Evolutionary conservation across 1,140 invertebrate species (phyloP).

Genomic region (Zaprionus kolodkinae): DNA sequence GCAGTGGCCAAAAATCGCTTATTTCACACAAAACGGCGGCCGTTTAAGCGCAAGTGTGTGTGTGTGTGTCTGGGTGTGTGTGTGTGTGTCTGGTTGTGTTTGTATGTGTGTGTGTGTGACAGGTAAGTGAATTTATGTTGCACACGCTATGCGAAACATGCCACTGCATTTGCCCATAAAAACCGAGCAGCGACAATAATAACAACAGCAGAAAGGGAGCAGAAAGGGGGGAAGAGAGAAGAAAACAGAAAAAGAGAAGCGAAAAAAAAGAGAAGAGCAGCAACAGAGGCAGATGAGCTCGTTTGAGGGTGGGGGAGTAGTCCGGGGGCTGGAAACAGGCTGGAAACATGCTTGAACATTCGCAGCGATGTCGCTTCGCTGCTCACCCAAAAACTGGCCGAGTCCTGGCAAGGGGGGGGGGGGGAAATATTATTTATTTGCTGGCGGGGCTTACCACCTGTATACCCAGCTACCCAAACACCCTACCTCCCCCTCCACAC

Average conservation of each 20-base stretch:
- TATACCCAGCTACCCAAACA: neutral
- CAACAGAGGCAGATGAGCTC: neutral
- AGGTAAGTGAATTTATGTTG: conserved; percentile 78
- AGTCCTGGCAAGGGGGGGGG: conserved; percentile 3
- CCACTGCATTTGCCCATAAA: conserved; percentile 77
- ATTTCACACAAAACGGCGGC: conserved; percentile 68
- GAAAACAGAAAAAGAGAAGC: too few relatives aligned
- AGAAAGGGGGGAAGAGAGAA: neutral
- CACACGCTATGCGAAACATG: conserved; percentile 76
- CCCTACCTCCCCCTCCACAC: neutral
- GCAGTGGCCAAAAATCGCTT: conserved; percentile 51
- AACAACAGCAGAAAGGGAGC: conserved; percentile 20
- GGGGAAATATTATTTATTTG: conserved; percentile 74
- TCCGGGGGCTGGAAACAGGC: neutral
- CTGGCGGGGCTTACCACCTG: conserved; percentile 42
- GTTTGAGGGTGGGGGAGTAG: too few relatives aligned
- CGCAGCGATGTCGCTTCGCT: conserved; percentile 44
- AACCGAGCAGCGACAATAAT: conserved; percentile 37
- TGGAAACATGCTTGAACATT: conserved; percentile 9
- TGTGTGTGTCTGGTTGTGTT: conserved; percentile 17
- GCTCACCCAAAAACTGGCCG: conserved; percentile 43
- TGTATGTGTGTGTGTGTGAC: conserved; percentile 55
- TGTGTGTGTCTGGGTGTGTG: conserved; percentile 11
- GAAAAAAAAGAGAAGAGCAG: neutral
- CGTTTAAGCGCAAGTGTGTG: conserved; percentile 56